Evolutionary conservation across 2,113 vertebrate genomes (phyloP), one percentile per base, ranked within the genome.

Genomic region (Centropus bengalensis): DNA sequence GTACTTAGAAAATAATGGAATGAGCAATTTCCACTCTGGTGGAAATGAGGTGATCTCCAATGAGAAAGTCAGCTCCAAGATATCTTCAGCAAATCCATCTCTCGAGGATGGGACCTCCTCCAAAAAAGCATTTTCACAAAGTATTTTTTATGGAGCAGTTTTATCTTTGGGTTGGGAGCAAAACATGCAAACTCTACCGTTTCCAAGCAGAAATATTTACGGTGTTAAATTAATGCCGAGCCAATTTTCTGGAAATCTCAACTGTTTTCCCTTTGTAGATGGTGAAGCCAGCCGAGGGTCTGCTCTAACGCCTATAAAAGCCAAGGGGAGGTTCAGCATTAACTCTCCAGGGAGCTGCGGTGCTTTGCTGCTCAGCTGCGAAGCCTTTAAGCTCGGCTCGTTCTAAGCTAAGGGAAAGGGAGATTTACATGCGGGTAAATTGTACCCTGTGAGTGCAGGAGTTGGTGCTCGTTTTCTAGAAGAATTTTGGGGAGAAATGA

Each of bases 211-310:
- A 69, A 90, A 64, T 24, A n/a, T n/a, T 73, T 52, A 4, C 5
- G 70, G 32, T 7, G 68, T 36, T 75, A 51, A 93, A 92, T 64
- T 27, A 44, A 59, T 5, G 42, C 64, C 59, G 64, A 68, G 80
- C 64, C 86, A 68, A 14, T 93, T 90, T 42, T 55, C 84, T 76
- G 74, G 74, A 85, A 94, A 76, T 76, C 74, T 87, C 87, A 33
- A 71, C 94, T 89, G 60, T 92, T 94, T 92, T 42, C 54, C 44
- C 18, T 86, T 58, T 81, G 91, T 63, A n/a, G 80, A 49, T 78
- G 8, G 36, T 28, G 6, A 40, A 92, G 21, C 28, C 42, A 30
- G 28, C n/a, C 0, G 13, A 74, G 64, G 78, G 80, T 27, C 58
- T 88, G 59, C 64, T 92, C 38, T 73, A n/a, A 93, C 44, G 58